Base-by-base conservation (phyloP, 53 echinoderm and acorn worm genomes). In the Mesocentrotus franciscanus region DNA sequence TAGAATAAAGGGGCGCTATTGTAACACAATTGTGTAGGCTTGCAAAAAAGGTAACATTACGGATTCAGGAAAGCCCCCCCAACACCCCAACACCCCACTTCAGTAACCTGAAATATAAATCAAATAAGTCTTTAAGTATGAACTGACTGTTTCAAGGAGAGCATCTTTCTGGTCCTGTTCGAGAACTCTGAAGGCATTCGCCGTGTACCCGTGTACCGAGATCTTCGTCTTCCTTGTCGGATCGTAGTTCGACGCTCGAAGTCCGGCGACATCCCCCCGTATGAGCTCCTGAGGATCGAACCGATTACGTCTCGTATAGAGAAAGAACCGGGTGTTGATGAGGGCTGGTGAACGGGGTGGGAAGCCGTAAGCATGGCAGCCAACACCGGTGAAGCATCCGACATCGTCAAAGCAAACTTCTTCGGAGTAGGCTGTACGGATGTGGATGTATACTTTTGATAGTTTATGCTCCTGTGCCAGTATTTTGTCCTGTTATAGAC, bases 131-230 rank as follows among this genome's bases (percentile, higher is more conserved):
- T 62, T 62, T 16, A 62, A 1, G 14, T 62, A 62, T 62, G 0
- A 15, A 87, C 96, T 71, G 79, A 98, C 98, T 70, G 78, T 78
- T 91, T 90, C 76, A 32, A 98, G 92, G 24, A 97, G 79, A 29
- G 96, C 92, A n/a, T 97, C 95, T 94, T 96, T 97, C 62, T 96
- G 74, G 20, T 95, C 94, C 59, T 92, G 78, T 90, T 96, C 96
- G 33, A 95, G 91, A 0, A 94, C 83, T n/a, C 95, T 93, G 66
- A 93, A 81, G 2, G 96, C 96, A 29, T 95, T 96, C 18, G 96
- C 98, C 58, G 94, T 95, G 85, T 95, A 98, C 10, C 98, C 97
- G 58, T 98, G 98, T 24, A 98, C 95, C 56, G 96, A 60, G 15
- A 98, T 58, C 36, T 96, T 95, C 30, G 98, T 98, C 71, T 90